Conservation (phyloP, 2,113 vertebrate genomes). For the Clinocottus analis region DNA sequence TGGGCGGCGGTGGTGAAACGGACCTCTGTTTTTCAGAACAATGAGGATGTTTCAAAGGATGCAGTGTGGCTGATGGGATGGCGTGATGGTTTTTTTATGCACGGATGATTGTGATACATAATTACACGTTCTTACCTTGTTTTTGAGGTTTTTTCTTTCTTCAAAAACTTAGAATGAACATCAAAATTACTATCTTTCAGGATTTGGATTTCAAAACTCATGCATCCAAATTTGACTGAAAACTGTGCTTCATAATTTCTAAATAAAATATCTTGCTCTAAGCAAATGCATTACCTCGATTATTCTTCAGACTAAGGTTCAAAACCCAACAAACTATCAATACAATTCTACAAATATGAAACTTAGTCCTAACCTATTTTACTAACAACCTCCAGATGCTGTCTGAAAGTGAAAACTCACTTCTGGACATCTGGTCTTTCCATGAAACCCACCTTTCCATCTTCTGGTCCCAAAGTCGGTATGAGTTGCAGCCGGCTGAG, state of each 20-base stretch:
- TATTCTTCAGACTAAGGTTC: slow-evolving; percentile 21
- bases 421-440: slow-evolving; percentile 34
- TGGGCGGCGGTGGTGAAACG: slow-evolving; percentile 34
- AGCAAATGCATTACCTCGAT: neutral
- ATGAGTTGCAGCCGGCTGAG: slow-evolving; percentile 23
- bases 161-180: slow-evolving; percentile 3
- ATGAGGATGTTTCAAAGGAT: slow-evolving; percentile 63
- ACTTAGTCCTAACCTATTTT: slow-evolving; percentile 38
- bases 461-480: slow-evolving; percentile 32
- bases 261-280: neutral
- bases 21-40: slow-evolving; percentile 45
- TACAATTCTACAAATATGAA: slow-evolving; percentile 6
- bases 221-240: neutral
- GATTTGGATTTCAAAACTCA: slow-evolving; percentile 10
- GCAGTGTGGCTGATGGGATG: slow-evolving; percentile 48
- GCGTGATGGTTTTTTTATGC: slow-evolving; percentile 55
- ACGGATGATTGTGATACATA: slow-evolving; percentile 64
- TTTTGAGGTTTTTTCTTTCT: neutral
- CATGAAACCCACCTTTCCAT: slow-evolving; percentile 59
- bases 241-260: neutral
- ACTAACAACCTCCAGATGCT: slow-evolving; percentile 27
- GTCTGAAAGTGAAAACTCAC: slow-evolving; percentile 35
- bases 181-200: neutral
- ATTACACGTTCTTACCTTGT: slow-evolving; percentile 61
- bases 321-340: slow-evolving; percentile 14